These are phyloP conservation scores for Cephus pygmeus DNA, from an alignment of 2,888 invertebrate species.

Conservation along the genomic window DNA sequence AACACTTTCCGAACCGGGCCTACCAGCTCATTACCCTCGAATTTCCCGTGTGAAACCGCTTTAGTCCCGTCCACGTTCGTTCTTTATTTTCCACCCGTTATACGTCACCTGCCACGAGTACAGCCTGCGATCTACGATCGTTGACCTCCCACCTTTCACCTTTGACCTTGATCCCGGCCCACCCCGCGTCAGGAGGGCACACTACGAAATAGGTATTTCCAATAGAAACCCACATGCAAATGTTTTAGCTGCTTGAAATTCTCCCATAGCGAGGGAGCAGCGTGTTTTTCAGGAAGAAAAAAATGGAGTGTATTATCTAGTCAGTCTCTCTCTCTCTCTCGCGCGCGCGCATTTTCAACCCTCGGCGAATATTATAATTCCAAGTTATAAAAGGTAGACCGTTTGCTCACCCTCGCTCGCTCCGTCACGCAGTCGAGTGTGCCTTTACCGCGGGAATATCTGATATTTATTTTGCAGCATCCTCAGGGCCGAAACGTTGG, in stretches of 20 bases:
- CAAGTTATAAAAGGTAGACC: slow-evolving; percentile 33
- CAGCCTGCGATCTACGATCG: background rate
- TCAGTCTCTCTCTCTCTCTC: background rate
- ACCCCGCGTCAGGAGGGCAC: background rate
- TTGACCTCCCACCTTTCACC: background rate
- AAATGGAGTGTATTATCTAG: background rate
- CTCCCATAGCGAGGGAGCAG: background rate
- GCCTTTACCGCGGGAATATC: slow-evolving; percentile 27
- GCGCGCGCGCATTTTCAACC: background rate
- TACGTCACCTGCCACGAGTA: background rate
- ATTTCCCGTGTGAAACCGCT: slow-evolving; percentile 1
- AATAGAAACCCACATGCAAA: background rate
- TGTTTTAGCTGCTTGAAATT: background rate
- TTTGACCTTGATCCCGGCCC: background rate
- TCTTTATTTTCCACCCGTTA: background rate
- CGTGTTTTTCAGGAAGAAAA: background rate
- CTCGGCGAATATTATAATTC: slow-evolving; percentile 22
- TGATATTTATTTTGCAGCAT: slow-evolving; percentile 39
- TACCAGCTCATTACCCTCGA: background rate
- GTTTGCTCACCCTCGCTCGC: slow-evolving; percentile 1
- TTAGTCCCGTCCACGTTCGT: background rate
- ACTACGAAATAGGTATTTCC: background rate
- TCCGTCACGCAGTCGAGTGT: slow-evolving; percentile 17
- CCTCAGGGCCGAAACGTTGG: background rate
- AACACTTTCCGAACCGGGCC: slow-evolving; percentile 8